These are phyloP conservation scores for Morpho deidamia DNA, from an alignment of 2,888 invertebrate species.

Conservation along the genomic window DNA sequence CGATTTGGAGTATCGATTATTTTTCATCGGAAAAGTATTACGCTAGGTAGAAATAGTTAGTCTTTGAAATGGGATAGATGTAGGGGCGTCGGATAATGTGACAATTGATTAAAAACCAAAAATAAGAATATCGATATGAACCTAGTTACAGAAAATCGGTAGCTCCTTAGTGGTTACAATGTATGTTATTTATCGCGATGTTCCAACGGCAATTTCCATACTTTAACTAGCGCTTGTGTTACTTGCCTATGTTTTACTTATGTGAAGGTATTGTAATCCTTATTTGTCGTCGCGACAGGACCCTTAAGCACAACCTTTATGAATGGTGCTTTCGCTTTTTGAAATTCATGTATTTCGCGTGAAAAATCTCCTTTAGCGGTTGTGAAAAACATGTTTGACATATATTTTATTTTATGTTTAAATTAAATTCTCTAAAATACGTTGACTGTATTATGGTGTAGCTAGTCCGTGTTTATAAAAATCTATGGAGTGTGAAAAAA, in stretches of 20 bases:
- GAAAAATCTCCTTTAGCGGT: conserved; percentile 54
- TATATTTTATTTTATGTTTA: conserved; percentile 40
- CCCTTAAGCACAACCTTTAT: conserved; percentile 51
- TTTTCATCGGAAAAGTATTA: conserved; percentile 12
- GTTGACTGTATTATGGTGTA: conserved; percentile 38
- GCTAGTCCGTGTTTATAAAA: conserved; percentile 45
- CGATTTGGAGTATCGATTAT: conserved; percentile 9
- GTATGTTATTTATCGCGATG: conserved; percentile 30
- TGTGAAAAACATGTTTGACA: conserved; percentile 59
- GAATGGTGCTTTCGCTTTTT: conserved; percentile 61
- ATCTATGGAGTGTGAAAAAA: conserved; percentile 10
- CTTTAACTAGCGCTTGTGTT: conserved; percentile 29
- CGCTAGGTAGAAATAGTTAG: conserved; percentile 24
- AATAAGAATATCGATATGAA: conserved; percentile 33
- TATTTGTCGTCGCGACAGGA: conserved; percentile 20
- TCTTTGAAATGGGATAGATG: conserved; percentile 10
- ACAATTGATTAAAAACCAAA: conserved; percentile 45
- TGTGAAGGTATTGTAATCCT: background rate
- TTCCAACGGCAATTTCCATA: conserved; percentile 29
- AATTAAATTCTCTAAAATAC: conserved; percentile 37
- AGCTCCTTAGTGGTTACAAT: conserved; percentile 33
- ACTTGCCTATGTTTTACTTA: conserved; percentile 9
- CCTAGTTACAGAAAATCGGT: conserved; percentile 27
- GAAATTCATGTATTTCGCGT: conserved; percentile 36
- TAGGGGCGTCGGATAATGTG: conserved; percentile 18